Evolutionary conservation across 2,113 vertebrate genomes (phyloP), one percentile per base, ranked within the genome.

Genomic region (Andinoacara biseriatus): DNA sequence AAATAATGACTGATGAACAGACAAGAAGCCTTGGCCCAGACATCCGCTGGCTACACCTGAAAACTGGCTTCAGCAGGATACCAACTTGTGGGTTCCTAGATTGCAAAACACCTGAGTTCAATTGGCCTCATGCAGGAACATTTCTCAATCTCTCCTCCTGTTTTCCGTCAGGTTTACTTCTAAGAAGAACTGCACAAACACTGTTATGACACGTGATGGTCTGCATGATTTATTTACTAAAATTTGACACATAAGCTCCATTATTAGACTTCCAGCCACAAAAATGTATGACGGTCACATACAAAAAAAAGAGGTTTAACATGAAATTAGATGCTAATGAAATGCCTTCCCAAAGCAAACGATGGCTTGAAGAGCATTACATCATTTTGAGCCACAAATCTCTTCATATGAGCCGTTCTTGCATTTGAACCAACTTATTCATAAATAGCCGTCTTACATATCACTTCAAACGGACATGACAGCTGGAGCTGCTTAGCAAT

Each of bases 401-500:
- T 78, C 13, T 62, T 31, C 7, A 10, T 26, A 26, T 35, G 46
- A 52, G 38, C 29, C 13, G 2, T 78, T 62, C 59, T 63, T 38
- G n/a, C 76, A 26, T 35, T 33, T 54, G 14, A 52, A 54, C 43
- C 43, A 52, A 11, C 49, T 13, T 57, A 38, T 38, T 63, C n/a
- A 2, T 38, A 18, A 61, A 52, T 33, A 54, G 57, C 35, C 57
- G 29, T 59, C 24, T 35, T 56, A 29, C 20, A 56, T 38, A 29
- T 72, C 61, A 80, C 77, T 80, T 79, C 63, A 79, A 79, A 79
- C 60, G 58, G 52, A 58, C 10, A 60, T 67, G 52, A 40, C 80
- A 78, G 63, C 79, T 74, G 74, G 24, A 31, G n/a, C 52, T 43
- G n/a, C 54, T 82, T 74, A 82, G 69, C 6, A 33, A 43, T 46